Evolutionary conservation across 2,888 invertebrate genomes (phyloP).

Genomic region (Amphimallon solstitiale): DNA sequence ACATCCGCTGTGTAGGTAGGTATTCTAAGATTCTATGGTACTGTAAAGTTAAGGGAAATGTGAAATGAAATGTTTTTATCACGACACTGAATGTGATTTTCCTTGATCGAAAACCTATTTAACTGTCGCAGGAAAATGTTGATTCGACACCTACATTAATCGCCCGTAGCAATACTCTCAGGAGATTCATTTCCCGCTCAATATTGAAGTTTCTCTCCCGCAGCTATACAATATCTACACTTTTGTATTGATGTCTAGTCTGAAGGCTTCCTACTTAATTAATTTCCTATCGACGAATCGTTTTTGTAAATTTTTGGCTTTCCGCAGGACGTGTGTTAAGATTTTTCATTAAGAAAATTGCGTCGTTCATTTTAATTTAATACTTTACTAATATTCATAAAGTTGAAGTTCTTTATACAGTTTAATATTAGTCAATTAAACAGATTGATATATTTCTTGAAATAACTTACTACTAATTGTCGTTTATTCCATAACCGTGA

Average conservation of each 20-base stretch:
- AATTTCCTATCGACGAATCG: neutral
- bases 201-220: constrained; percentile 42
- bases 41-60: constrained; percentile 9
- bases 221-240: constrained; percentile 44
- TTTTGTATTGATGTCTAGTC: constrained; percentile 38
- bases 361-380: neutral
- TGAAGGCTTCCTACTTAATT: neutral
- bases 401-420: too few species aligned
- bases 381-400: neutral
- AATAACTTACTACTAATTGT: too few species aligned
- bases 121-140: constrained; percentile 36
- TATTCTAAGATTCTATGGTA: too few species aligned
- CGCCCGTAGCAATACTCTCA: constrained; percentile 25
- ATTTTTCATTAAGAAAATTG: too few species aligned
- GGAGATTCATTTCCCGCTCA: constrained; percentile 42
- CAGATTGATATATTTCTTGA: too few species aligned
- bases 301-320: neutral
- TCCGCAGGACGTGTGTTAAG: too few species aligned
- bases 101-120: constrained; percentile 28
- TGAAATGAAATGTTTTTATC: constrained; percentile 2
- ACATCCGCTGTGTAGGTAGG: too few species aligned
- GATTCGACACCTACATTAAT: constrained; percentile 40
- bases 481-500: too few species aligned
- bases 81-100: constrained; percentile 7
- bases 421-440: too few species aligned